A percentile compares a stretch with the other conserved stretches of the same genome.
These are phyloP conservation scores for Megalops cyprinoides DNA, from an alignment of 2,797 vertebrate species.

Conservation along the genomic window DNA sequence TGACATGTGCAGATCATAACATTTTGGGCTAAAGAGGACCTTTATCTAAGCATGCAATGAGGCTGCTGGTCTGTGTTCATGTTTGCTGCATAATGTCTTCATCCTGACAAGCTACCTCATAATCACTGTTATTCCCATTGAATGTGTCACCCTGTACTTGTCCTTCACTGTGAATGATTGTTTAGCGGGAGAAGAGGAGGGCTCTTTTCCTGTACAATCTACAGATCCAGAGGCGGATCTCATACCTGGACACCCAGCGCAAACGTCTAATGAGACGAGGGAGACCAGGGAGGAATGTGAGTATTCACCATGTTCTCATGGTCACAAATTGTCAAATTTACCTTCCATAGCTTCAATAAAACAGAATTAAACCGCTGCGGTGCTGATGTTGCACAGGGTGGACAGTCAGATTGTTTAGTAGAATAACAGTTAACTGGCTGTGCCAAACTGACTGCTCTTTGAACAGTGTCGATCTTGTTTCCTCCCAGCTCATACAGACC, in stretches of 20 bases:
- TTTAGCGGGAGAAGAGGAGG: constrained; percentile 81
- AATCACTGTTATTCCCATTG: background rate
- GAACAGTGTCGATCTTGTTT: too few relatives aligned
- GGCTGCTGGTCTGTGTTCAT: background rate
- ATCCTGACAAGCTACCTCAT: background rate
- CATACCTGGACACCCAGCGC: constrained; percentile 57
- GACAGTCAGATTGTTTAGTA: background rate
- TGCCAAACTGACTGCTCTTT: background rate
- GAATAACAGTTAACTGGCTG: background rate
- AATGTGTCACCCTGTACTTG: background rate
- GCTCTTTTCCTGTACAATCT: constrained; percentile 83
- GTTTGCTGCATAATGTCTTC: too few relatives aligned
- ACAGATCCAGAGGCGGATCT: constrained; percentile 65
- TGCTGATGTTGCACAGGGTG: background rate
- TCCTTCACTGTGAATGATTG: background rate
- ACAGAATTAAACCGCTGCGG: background rate
- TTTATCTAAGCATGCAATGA: background rate
- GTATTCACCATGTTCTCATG: constrained; percentile 9
- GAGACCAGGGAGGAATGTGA: constrained; percentile 38
- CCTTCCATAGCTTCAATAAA: background rate
- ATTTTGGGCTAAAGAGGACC: background rate
- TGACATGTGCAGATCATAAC: background rate
- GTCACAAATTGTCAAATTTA: background rate
- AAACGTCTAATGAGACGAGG: constrained; percentile 41
- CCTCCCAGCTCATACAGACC: too few relatives aligned